Evolutionary conservation across 2,888 invertebrate species (phyloP), one percentile per base, ranked within the genome.

Genomic region (Spilosoma lubricipeda): DNA sequence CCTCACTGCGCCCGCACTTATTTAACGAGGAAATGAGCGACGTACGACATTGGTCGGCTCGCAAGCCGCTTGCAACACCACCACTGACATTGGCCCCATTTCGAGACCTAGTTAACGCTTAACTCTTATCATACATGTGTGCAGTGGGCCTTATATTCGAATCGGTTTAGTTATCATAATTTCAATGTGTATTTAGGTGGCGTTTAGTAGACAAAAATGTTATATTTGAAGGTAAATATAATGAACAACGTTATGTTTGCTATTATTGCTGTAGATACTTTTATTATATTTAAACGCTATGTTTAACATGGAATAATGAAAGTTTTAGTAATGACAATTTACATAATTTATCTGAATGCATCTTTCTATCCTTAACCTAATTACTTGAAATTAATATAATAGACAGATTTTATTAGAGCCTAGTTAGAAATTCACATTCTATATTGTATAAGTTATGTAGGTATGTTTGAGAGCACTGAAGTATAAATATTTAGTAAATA

Each of bases 71-170:
- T 95, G 93, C 94, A 94, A 94, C 94, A 94, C 85, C 74, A 67
- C 85, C 73, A 59, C 81, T 92, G 94, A 93, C 95, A 94, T 94
- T 95, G 94, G 93, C 95, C 94, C 82, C 91, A 90, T 92, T 95
- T 67, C 78, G 85, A 90, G 94, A 90, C 94, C 94, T 91, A 95
- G 92, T 76, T 93, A 93, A 93, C 91, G 90, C 90, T 92, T 92
- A 93, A 93, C 91, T 90, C 90, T 92, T 94, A 93, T 94, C 93
- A 89, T 89, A 86, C 83, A 85, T 88, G 87, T 88, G 87, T 87
- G 86, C 84, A 86, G 83, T 84, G 79, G 77, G 82, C 74, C 74
- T 75, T 74, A 69, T 77, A 80, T 75, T 74, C 71, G 68, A 69
- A 76, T 73, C 79, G 82, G 78, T 85, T 82, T 84, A 70, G 73